A percentile compares a stretch with the other conserved stretches of the same genome.
These are phyloP conservation scores for Leiothrix lutea DNA, from an alignment of 2,113 vertebrate genomes.

Conservation along the genomic window DNA sequence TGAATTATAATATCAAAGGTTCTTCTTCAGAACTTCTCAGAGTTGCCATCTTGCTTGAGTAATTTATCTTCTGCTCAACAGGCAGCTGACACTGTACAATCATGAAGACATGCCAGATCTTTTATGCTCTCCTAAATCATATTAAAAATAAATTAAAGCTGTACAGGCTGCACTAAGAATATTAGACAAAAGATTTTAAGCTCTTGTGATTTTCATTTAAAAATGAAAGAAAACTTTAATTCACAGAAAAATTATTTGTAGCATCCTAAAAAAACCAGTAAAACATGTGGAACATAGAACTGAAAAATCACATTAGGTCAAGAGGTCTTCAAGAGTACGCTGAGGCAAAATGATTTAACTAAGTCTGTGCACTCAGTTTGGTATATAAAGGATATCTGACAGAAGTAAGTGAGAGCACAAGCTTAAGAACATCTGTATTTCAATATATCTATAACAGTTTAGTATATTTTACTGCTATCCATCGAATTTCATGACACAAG, in stretches of 20 bases:
- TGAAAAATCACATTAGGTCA: background rate
- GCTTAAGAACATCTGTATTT: background rate
- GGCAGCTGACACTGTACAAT: background rate
- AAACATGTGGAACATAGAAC: background rate
- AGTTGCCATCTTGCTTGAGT: background rate
- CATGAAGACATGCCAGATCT: background rate
- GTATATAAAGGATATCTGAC: background rate
- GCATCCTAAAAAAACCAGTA: background rate
- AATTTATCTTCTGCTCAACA: background rate
- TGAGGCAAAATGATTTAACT: background rate
- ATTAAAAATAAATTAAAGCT: constrained; percentile 9
- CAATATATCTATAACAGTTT: background rate
- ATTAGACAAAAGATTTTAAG: background rate
- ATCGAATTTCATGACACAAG: background rate
- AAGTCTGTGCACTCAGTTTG: background rate
- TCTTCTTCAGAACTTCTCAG: background rate
- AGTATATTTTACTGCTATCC: background rate
- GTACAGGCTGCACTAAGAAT: background rate
- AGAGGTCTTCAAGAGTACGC: background rate
- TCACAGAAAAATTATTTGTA: background rate
- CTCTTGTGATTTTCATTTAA: background rate
- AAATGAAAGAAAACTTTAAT: background rate
- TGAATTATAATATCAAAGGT: background rate
- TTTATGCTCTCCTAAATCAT: background rate
- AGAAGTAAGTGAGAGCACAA: background rate